Evolutionary conservation across 2,113 vertebrate species (phyloP).

Genomic region (Sinosuthora webbiana): DNA sequence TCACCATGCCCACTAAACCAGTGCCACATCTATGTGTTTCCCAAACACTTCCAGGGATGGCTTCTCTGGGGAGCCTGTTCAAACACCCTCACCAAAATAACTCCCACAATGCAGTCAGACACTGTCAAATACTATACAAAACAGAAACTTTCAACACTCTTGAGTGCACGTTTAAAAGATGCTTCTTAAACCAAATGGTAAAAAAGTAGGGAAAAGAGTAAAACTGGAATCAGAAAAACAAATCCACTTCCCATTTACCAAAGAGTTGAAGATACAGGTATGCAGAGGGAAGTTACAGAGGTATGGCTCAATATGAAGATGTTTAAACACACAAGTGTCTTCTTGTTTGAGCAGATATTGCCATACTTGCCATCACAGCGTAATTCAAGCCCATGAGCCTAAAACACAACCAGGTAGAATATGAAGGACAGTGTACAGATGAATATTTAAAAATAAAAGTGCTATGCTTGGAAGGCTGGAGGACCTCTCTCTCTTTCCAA

Average conservation of each 20-base stretch:
- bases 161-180: not conserved
- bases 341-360: not conserved
- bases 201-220: not conserved
- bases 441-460: not conserved
- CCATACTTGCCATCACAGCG: not conserved
- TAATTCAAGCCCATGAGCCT: not conserved
- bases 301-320: not conserved
- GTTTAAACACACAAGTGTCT: not conserved
- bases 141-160: not conserved
- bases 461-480: not conserved
- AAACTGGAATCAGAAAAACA: not conserved
- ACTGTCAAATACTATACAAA: not conserved
- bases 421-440: not conserved
- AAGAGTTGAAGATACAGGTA: not conserved
- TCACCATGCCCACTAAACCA: not conserved
- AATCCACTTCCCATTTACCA: not conserved
- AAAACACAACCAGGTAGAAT: not conserved
- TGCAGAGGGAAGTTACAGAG: not conserved
- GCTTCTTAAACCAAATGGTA: not conserved
- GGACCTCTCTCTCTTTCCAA: not conserved
- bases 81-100: not conserved
- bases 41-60: not conserved
- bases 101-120: not conserved
- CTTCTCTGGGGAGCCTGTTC: not conserved
- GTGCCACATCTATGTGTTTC: rapidly evolving